Percentiles rank a stretch among this genome's conserved stretches.
These are phyloP conservation scores for Pollenia angustigena DNA, from an alignment of 2,888 invertebrate species.

Conservation along the genomic window DNA sequence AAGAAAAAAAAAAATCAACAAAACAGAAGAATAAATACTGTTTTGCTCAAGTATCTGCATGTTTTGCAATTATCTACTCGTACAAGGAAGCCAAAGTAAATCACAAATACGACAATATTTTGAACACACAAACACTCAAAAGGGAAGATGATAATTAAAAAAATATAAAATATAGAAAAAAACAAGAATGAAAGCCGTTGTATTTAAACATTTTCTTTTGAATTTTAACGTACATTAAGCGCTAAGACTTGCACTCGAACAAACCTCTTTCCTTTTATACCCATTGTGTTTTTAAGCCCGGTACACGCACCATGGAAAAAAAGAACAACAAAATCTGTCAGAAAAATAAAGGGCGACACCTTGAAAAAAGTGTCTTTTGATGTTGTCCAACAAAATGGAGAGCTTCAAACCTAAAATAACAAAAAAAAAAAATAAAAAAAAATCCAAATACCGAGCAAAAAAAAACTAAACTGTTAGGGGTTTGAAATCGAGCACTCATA, in stretches of 20 bases:
- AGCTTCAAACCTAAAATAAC: slow-evolving; percentile 4
- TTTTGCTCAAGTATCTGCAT: slow-evolving; percentile 43
- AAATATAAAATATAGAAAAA: slow-evolving; percentile 1
- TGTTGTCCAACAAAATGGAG: slow-evolving; percentile 67
- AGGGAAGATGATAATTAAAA: slow-evolving; percentile 62
- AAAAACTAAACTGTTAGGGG: slow-evolving; percentile 26
- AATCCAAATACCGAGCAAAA: slow-evolving; percentile 11
- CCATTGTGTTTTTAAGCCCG: slow-evolving; percentile 10
- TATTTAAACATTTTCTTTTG: slow-evolving; percentile 48
- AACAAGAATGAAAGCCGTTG: slow-evolving; percentile 25
- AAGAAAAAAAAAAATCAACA: background rate
- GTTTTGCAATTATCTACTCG: slow-evolving; percentile 58
- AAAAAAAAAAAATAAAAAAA: slow-evolving; percentile 32
- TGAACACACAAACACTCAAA: background rate
- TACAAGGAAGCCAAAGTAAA: slow-evolving; percentile 67
- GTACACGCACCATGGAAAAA: background rate
- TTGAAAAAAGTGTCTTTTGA: slow-evolving; percentile 59
- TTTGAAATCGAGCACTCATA: slow-evolving; percentile 2
- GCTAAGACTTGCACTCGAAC: slow-evolving; percentile 64
- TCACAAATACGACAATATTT: slow-evolving; percentile 38
- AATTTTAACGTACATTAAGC: slow-evolving; percentile 57
- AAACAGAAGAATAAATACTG: slow-evolving; percentile 48
- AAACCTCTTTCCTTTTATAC: slow-evolving; percentile 24
- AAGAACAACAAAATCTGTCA: background rate
- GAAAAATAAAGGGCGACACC: slow-evolving; percentile 61